phyloP scores from a whole-genome alignment of 2,888 invertebrate species.

The Carcina quercana region DNA sequence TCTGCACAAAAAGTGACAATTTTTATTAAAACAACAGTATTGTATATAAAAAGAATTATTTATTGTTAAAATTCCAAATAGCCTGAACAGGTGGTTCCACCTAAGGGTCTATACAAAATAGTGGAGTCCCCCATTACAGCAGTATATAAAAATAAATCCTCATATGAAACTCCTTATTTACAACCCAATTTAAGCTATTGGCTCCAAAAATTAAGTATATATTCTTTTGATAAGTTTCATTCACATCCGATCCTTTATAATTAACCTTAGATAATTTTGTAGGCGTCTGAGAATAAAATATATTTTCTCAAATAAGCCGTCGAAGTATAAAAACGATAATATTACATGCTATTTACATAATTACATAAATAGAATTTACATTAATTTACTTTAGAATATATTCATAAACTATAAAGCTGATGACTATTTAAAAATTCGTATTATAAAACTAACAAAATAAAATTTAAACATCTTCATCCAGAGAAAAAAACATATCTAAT shows the following conservation, averaged over 20 bases:
- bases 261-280: slow-evolving; percentile 18
- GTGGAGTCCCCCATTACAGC: slow-evolving; percentile 41
- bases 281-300: slow-evolving; percentile 4
- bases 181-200: slow-evolving; percentile 27
- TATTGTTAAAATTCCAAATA: slow-evolving; percentile 53
- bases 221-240: slow-evolving; percentile 22
- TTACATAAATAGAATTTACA: slow-evolving; percentile 40
- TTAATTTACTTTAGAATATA: too few species aligned
- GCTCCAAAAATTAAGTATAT: slow-evolving; percentile 19
- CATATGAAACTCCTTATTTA: slow-evolving; percentile 49
- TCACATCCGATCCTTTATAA: slow-evolving; percentile 13
- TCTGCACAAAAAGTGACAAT: too few species aligned
- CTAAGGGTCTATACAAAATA: slow-evolving; percentile 38
- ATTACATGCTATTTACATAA: slow-evolving; percentile 54
- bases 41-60: slow-evolving; percentile 38
- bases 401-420: too few species aligned
- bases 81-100: slow-evolving; percentile 32
- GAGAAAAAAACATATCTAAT: too few species aligned
- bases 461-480: too few species aligned
- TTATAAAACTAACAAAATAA: too few species aligned
- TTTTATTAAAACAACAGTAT: too few species aligned
- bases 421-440: slow-evolving; percentile 24
- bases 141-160: slow-evolving; percentile 60
- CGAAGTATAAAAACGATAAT: slow-evolving; percentile 51
- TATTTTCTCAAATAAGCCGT: too few species aligned